Evolutionary conservation across 2,113 vertebrate genomes (phyloP).

Genomic region (Lampris megalopsis): DNA sequence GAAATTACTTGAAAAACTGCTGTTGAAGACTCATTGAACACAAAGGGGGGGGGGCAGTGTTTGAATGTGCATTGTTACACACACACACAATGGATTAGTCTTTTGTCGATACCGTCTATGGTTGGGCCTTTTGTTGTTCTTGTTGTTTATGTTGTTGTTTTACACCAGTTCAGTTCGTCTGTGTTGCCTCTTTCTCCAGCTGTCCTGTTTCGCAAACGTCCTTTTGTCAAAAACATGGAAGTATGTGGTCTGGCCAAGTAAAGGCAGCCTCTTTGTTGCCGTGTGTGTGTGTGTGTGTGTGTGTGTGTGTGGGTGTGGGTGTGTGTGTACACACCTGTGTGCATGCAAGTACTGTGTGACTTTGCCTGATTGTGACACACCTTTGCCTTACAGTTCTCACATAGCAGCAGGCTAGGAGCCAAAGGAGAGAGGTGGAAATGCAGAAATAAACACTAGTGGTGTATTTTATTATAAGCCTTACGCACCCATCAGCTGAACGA

Average conservation of each 20-base stretch:
- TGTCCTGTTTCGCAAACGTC: slow-evolving; percentile 39
- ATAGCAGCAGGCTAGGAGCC: slow-evolving; percentile 77
- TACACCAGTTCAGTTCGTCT: slow-evolving; percentile 23
- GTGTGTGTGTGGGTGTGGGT: slow-evolving; percentile 28
- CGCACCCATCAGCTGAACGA: slow-evolving; percentile 52
- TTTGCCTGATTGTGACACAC: slow-evolving; percentile 73
- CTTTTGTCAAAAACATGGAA: slow-evolving; percentile 45
- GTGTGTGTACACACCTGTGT: slow-evolving; percentile 25
- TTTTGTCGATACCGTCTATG: slow-evolving; percentile 28
- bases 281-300: slow-evolving; percentile 69
- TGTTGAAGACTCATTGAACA: slow-evolving; percentile 22
- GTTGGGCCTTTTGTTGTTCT: slow-evolving; percentile 33
- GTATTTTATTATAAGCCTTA: slow-evolving; percentile 72
- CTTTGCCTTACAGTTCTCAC: slow-evolving; percentile 79
- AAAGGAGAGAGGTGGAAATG: slow-evolving; percentile 53
- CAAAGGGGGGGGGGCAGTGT: slow-evolving; percentile 25
- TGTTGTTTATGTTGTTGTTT: not conserved
- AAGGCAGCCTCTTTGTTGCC: slow-evolving; percentile 61
- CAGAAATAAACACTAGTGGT: slow-evolving; percentile 33
- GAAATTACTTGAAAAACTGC: slow-evolving; percentile 36
- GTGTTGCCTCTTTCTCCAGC: slow-evolving; percentile 53
- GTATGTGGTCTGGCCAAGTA: slow-evolving; percentile 73
- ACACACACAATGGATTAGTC: slow-evolving; percentile 34
- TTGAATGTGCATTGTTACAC: slow-evolving; percentile 20
- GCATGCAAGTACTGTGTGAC: slow-evolving; percentile 68